These are phyloP conservation scores for Sarcophaga bullata DNA, from an alignment of 1,140 invertebrate genomes.

Conservation along the genomic window DNA sequence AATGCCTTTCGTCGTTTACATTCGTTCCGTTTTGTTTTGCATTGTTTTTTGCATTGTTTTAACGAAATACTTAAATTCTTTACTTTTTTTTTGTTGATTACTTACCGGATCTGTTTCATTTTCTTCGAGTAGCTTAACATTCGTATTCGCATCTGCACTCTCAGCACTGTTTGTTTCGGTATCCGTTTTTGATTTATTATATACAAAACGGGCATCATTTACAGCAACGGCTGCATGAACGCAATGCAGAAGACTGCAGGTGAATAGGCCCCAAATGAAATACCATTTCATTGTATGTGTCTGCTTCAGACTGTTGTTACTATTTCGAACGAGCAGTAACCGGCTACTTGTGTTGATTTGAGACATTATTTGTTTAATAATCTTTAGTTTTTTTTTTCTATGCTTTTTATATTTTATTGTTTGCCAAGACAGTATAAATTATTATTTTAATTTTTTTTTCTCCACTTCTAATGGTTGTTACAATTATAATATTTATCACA, in stretches of 20 bases:
- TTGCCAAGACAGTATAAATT: background rate
- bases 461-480: background rate
- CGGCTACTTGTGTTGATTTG: constrained; percentile 7
- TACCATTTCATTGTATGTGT: background rate
- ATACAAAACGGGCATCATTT: constrained; percentile 41
- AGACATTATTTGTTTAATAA: constrained; percentile 12
- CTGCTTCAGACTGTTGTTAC: background rate
- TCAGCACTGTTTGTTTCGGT: constrained; percentile 7
- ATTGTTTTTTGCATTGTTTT: too few species aligned
- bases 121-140: constrained; percentile 34
- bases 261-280: background rate
- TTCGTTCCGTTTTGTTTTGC: too few species aligned
- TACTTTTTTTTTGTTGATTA: background rate
- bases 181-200: constrained; percentile 36
- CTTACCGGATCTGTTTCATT: constrained; percentile 42
- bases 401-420: constrained; percentile 7
- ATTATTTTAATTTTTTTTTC: background rate
- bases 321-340: too few species aligned
- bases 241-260: background rate
- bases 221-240: background rate
- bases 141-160: constrained; percentile 26
- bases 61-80: too few species aligned
- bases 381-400: background rate
- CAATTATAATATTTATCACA: constrained; percentile 33
- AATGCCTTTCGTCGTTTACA: too few species aligned